Evolutionary conservation across 2,797 vertebrate species (phyloP).

Genomic region (Melopsittacus undulatus): DNA sequence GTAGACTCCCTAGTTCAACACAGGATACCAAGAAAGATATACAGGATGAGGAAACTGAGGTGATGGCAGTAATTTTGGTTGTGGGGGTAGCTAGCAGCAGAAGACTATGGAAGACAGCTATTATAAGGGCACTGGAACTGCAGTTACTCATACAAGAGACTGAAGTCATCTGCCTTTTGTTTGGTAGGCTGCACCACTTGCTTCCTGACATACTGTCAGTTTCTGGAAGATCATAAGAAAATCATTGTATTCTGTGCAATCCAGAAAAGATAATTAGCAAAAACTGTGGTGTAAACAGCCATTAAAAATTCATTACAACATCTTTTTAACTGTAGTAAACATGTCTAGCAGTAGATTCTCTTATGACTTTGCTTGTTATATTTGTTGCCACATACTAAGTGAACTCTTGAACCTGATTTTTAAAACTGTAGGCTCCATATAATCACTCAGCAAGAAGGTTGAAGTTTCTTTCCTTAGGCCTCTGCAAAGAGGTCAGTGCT

Average conservation of each 20-base stretch:
- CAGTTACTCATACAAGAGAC: neutral
- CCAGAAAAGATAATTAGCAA: conserved; percentile 62
- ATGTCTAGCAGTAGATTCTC: conserved; percentile 57
- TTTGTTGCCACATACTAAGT: conserved; percentile 32
- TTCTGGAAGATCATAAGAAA: conserved; percentile 56
- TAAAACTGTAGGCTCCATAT: neutral
- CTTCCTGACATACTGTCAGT: neutral
- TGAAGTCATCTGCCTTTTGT: neutral
- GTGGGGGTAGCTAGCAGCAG: neutral
- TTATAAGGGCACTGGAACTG: neutral
- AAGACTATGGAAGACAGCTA: neutral
- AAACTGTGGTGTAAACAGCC: conserved; percentile 64
- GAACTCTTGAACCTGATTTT: conserved; percentile 60
- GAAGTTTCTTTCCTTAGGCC: neutral
- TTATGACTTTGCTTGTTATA: conserved; percentile 1
- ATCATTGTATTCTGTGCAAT: conserved; percentile 34
- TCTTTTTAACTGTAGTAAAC: conserved; percentile 70
- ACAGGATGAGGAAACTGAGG: neutral
- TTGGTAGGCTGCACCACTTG: neutral
- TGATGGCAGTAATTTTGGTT: neutral
- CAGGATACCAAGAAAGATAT: neutral
- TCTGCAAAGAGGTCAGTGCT: neutral
- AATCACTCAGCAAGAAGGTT: neutral
- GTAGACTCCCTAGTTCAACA: neutral
- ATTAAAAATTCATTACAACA: conserved; percentile 69